phyloP scores from a whole-genome alignment of 2,888 invertebrate genomes.

The Perizoma affinitatum region DNA sequence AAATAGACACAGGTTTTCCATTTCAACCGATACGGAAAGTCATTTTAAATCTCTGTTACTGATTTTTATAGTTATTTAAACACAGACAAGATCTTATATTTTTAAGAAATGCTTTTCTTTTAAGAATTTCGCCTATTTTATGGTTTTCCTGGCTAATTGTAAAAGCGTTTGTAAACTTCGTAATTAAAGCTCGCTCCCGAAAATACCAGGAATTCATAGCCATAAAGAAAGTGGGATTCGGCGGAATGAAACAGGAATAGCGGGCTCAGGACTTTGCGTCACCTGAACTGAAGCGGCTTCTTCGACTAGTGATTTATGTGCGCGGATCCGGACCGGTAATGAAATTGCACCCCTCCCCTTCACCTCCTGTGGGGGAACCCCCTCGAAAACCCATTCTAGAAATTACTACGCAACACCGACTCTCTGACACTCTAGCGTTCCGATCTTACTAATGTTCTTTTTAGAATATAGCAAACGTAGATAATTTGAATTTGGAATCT shows the following conservation, averaged over 20 bases:
- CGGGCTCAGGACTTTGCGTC: slow-evolving; percentile 79
- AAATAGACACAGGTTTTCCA: slow-evolving; percentile 50
- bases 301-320: slow-evolving; percentile 85
- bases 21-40: slow-evolving; percentile 16
- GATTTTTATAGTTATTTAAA: too few relatives aligned
- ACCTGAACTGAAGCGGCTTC: slow-evolving; percentile 84
- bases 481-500: not conserved
- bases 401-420: slow-evolving; percentile 80
- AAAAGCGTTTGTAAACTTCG: slow-evolving; percentile 60
- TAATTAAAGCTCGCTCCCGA: slow-evolving; percentile 72
- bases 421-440: slow-evolving; percentile 36
- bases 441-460: slow-evolving; percentile 28
- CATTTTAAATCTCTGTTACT: not conserved
- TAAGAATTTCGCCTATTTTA: slow-evolving; percentile 9
- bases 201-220: slow-evolving; percentile 73
- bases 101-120: not conserved
- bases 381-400: slow-evolving; percentile 76
- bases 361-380: slow-evolving; percentile 58
- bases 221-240: slow-evolving; percentile 78
- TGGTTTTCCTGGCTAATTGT: slow-evolving; percentile 50
- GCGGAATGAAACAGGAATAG: slow-evolving; percentile 75
- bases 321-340: slow-evolving; percentile 84
- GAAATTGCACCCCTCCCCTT: slow-evolving; percentile 82
- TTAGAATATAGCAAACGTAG: slow-evolving; percentile 10
- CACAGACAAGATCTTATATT: too few relatives aligned